Evolutionary conservation across 2,113 vertebrate species (phyloP), one percentile per base, ranked within the genome.

Genomic region (Pterophyllum scalare): DNA sequence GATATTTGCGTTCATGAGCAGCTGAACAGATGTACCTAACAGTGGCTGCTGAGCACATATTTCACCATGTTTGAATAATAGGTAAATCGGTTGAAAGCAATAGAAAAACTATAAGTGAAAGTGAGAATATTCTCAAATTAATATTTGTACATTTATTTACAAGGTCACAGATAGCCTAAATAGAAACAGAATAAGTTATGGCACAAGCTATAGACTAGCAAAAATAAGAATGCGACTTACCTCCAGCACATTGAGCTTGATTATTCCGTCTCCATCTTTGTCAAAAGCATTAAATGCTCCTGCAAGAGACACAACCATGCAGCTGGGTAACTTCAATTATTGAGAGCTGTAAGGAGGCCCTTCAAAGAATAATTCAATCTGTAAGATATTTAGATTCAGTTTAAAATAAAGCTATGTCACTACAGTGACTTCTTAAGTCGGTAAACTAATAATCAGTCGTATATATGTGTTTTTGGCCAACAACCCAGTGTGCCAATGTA

Each of bases 211-310:
- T 19, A 9, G 12, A 79, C 4, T 3, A 2, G 64, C 10, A 26
- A 54, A 78, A 56, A 6, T 38, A 2, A 26, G 14, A 60, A 33
- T 2, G 2, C 7, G 9, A 1, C 83, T 96, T 94, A 99, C 98
- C 97, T 99, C 97, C n/a, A 99, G 94, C 81, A 99, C 97, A 0
- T 96, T 99, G 78, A 99, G 97, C 89, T 98, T 98, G 88, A 99
- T 99, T 85, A 98, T 91, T 24, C 98, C 98, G 0, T 98, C 98
- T 91, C 98, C 97, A 20, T 99, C 98, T 94, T 97, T 99, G 93
- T 99, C 98, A 80, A 99, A 99, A 33, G 98, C 98, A 0, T 96
- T 94, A 78, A 99, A 99, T 76, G 98, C 97, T 82, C 98, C 98
- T 99, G 88, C 64, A 54, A 67, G 54, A 82, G 0, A 88, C 0